These are phyloP conservation scores for Adrianichthys oophorus DNA, from an alignment of 2,797 vertebrate species.

Conservation along the genomic window DNA sequence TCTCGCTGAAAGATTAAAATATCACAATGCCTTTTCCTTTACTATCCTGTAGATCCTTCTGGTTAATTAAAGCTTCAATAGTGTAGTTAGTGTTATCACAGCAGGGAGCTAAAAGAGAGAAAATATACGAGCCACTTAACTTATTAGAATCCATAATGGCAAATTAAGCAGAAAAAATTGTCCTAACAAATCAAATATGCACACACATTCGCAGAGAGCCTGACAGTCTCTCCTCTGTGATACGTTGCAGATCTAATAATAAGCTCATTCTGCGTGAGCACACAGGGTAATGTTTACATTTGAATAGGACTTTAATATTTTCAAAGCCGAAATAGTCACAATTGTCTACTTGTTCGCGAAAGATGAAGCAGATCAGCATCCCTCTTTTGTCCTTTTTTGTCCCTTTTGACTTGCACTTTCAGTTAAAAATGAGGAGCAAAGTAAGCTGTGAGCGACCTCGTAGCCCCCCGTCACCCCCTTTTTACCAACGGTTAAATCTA, in stretches of 20 bases:
- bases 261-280: conserved; percentile 55
- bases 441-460: no score
- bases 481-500: no score
- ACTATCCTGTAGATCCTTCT: conserved; percentile 11
- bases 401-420: conserved; percentile 29
- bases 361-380: conserved; percentile 29
- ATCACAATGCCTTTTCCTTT: conserved; percentile 26
- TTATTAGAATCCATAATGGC: conserved; percentile 63
- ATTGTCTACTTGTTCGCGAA: conserved; percentile 56
- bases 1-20: not conserved
- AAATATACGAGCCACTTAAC: conserved; percentile 62
- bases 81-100: conserved; percentile 48
- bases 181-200: conserved; percentile 44
- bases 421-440: no score
- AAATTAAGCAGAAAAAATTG: conserved; percentile 63
- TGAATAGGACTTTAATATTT: conserved; percentile 67
- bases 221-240: conserved; percentile 58
- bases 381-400: conserved; percentile 28
- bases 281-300: conserved; percentile 69
- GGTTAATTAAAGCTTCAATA: conserved; percentile 34
- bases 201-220: conserved; percentile 13
- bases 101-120: conserved; percentile 62
- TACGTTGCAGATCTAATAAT: conserved; percentile 74
- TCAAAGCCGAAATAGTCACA: conserved; percentile 53
- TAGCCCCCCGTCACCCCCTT: no score